Conservation (phyloP, 2,113 vertebrate species). For the Mirounga angustirostris region DNA sequence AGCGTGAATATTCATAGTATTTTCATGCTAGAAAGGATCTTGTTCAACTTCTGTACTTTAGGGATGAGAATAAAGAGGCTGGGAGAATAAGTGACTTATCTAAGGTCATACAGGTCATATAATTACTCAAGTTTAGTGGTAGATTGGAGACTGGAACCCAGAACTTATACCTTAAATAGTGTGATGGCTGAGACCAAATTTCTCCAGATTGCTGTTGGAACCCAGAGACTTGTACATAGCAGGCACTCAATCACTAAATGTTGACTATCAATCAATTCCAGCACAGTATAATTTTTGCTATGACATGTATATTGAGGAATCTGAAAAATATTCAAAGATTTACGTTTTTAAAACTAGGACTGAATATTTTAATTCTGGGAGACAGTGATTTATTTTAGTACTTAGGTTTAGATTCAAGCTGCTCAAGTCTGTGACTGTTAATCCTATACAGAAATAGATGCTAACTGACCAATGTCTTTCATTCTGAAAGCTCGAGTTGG, state of each 20-base stretch:
- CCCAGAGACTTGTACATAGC: background rate
- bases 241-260: background rate
- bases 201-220: background rate
- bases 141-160: background rate
- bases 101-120: background rate
- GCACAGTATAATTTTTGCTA: background rate
- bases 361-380: background rate
- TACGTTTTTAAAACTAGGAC: background rate
- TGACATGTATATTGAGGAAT: background rate
- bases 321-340: background rate
- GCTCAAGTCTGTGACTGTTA: constrained; percentile 36
- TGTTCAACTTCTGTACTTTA: background rate
- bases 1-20: background rate
- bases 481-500: constrained; percentile 45
- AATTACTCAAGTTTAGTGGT: background rate
- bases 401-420: constrained; percentile 62
- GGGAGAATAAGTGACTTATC: background rate
- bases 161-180: background rate
- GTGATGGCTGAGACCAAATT: background rate
- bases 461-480: background rate
- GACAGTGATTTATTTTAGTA: constrained; percentile 26
- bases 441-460: background rate
- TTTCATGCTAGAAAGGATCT: background rate
- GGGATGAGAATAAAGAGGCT: background rate
- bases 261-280: background rate